Base-by-base conservation (phyloP, 1,140 invertebrate species). In the Gryllus bimaculatus region DNA sequence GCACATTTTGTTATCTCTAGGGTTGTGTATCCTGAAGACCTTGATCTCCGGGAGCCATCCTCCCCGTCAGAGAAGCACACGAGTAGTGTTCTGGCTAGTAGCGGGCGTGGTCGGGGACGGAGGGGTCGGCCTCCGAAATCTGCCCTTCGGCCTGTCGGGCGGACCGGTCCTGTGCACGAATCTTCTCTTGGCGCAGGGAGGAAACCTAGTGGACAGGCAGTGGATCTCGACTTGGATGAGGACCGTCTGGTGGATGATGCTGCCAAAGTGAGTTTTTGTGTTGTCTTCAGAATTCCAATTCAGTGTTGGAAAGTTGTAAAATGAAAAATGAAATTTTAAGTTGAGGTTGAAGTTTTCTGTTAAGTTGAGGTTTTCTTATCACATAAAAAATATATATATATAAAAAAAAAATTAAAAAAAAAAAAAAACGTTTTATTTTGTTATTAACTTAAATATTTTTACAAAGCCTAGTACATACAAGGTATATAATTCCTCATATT, bases 11-110 rank as follows among this genome's bases (percentile, higher is more conserved):
- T n/a, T 81, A n/a, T 20, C 81, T 80, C 47, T 79, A 86, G 86
- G 75, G 85, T 88, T 48, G 85, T 87, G 13, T 87, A 86, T 82
- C 86, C 86, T 0, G 86, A 87, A 82, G 86, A 87, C 81, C 80
- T 87, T 48, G 85, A 86, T 20, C 39, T 79, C 21, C 73, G 78
- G 15, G 78, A 79, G 13, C 78, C 78, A 10, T 47, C 49, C 8
- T 75, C 78, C 8, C 78, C 74, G 0, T 26, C 21, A 21, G 39
- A 73, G 20, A 73, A 75, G 47, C 47, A 49, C 84, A 82, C 83
- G 82, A 81, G 80, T 83, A 18, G 83, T 81, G 15, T 48, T 13
- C 18, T 18, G 54, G 54, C 18, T 10, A 47, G 73, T 66, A 26
- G 47, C 21, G 73, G 47, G 8, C 21, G 85, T 82, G 83, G 83